Base-by-base conservation (phyloP, 92 coral and sea anemone species). In the Palythoa heliodiscus region DNA sequence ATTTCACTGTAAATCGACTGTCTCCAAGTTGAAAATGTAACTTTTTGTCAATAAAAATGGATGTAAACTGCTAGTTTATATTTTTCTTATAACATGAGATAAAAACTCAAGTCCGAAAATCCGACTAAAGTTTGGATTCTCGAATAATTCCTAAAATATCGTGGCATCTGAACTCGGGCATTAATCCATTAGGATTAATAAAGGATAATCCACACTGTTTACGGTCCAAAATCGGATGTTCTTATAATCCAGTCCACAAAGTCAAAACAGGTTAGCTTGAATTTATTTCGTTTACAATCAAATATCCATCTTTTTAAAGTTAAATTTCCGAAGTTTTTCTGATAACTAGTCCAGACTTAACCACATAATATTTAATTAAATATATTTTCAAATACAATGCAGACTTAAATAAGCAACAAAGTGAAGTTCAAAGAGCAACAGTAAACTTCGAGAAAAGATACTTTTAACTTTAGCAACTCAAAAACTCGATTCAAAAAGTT, bases 111-210 rank as follows among this genome's bases (percentile, higher is more conserved):
- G 35, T 29, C 35, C 35, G 1, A 29, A 29, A 29, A 29, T 29
- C 50, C 50, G 50, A 43, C 35, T 29, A 7, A 43, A 43, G 50
- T 47, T 71, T 71, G 11, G 24, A 37, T 71, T 40, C 76, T 57
- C 63, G 24, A 6, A n/a, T 4, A 6, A n/a, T 4, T 35, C 9
- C 9, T 43, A 3, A 43, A 7, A 43, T 43, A 3, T 5, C 50
- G 0, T 8, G 9, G 9, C 22, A 35, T 19, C 19, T 63, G 10
- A 68, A 40, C 37, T 60, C 12, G 38, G 17, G 71, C 20, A 11
- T 38, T 40, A 78, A 54, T 19, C 53, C 61, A 50, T 78, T 63
- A 78, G 40, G 79, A 52, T 38, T 78, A 63, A n/a, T n/a, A 63
- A 40, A 3, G 55, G 71, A 66, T 4, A 78, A 78, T 61, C 39